Conservation (phyloP, 2,797 vertebrate species). For the Neopelma chrysocephalum region DNA sequence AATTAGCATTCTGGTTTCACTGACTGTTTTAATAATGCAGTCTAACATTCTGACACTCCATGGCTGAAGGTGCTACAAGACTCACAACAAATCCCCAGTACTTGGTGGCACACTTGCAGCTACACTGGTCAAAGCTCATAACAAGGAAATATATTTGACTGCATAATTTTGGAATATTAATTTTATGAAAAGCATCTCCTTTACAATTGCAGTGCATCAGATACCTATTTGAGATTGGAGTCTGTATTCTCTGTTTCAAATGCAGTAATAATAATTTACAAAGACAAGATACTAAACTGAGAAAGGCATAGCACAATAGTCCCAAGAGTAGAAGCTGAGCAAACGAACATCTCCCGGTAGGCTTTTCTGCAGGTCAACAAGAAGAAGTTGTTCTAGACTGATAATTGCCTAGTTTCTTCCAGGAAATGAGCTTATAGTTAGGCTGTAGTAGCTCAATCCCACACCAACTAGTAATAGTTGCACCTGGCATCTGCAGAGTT, state of each 20-base stretch:
- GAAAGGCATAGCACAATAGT: not conserved
- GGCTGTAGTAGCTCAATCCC: not conserved
- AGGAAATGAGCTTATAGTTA: not conserved
- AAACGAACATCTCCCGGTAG: not conserved
- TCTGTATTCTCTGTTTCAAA: not conserved
- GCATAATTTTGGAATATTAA: not conserved
- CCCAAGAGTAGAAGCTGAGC: not conserved
- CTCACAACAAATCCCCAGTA: not conserved
- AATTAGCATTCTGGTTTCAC: not conserved
- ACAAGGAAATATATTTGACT: not conserved
- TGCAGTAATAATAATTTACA: not conserved
- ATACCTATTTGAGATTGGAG: not conserved
- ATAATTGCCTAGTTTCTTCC: not conserved
- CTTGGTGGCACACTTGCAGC: not conserved
- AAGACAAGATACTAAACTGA: not conserved
- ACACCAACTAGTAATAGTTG: not conserved
- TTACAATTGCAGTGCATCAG: not conserved
- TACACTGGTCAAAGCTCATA: not conserved
- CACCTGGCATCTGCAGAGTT: not conserved
- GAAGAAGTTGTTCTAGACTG: not conserved
- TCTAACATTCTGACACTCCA: not conserved
- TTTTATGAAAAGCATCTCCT: not conserved
- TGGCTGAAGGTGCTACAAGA: not conserved
- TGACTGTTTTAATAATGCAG: not conserved
- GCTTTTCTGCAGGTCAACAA: not conserved